Conservation (phyloP, 2,113 vertebrate species). For the Elachura formosa region DNA sequence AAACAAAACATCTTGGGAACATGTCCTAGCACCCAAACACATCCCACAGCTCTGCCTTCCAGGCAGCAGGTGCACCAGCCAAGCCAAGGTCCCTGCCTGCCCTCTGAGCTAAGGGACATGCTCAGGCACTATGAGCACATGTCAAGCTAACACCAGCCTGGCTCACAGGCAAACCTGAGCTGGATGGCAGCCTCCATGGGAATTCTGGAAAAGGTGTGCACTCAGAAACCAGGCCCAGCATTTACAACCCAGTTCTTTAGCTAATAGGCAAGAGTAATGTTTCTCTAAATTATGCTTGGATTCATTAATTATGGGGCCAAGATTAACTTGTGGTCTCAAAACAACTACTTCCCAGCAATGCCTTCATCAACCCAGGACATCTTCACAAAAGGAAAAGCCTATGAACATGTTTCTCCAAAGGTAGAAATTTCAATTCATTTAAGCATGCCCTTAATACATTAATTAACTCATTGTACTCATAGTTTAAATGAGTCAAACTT, state of each 20-base stretch:
- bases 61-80: neutral
- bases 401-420: neutral
- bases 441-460: neutral
- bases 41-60: neutral
- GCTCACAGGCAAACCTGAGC: neutral
- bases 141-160: rapidly evolving
- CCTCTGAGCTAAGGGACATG: rapidly evolving
- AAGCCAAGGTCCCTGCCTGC: neutral
- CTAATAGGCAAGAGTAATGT: neutral
- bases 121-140: rapidly evolving
- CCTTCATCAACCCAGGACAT: neutral
- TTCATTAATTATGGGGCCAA: neutral
- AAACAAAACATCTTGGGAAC: rapidly evolving
- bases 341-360: neutral
- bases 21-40: rapidly evolving
- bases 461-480: neutral
- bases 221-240: neutral
- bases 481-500: neutral
- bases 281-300: neutral
- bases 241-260: neutral
- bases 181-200: neutral
- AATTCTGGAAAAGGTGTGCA: neutral
- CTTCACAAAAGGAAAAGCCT: neutral
- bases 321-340: neutral
- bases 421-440: neutral